These are phyloP conservation scores for Heliconius nattereri DNA, from an alignment of 1,140 invertebrate genomes.

Conservation along the genomic window DNA sequence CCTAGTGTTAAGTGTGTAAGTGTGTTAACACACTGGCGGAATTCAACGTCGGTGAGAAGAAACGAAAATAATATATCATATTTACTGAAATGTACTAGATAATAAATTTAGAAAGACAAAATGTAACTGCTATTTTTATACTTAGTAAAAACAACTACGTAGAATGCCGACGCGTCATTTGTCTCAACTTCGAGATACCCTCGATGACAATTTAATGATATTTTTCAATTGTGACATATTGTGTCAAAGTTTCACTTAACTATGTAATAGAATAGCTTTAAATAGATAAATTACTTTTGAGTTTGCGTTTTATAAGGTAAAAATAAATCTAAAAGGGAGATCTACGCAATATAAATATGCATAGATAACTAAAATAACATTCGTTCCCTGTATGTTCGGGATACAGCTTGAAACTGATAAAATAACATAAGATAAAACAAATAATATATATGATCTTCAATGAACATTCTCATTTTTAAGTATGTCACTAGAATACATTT, in stretches of 20 bases:
- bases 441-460: no score
- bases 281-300: background rate
- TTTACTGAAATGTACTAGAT: no score
- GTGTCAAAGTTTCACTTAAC: background rate
- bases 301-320: background rate
- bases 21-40: no score
- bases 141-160: no score
- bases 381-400: no score
- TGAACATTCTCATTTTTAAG: no score
- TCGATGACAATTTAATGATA: background rate
- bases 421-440: no score
- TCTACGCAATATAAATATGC: background rate
- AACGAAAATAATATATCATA: no score
- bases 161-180: background rate
- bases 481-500: background rate
- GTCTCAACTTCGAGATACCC: background rate
- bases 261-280: background rate
- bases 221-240: background rate
- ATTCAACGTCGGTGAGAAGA: no score
- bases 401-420: no score
- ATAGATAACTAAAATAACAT: no score
- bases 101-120: background rate
- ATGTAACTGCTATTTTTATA: background rate
- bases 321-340: background rate
- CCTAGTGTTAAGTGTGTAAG: no score